phyloP scores from a whole-genome alignment of 2,113 vertebrate species.

The Nycticebus coucang region DNA sequence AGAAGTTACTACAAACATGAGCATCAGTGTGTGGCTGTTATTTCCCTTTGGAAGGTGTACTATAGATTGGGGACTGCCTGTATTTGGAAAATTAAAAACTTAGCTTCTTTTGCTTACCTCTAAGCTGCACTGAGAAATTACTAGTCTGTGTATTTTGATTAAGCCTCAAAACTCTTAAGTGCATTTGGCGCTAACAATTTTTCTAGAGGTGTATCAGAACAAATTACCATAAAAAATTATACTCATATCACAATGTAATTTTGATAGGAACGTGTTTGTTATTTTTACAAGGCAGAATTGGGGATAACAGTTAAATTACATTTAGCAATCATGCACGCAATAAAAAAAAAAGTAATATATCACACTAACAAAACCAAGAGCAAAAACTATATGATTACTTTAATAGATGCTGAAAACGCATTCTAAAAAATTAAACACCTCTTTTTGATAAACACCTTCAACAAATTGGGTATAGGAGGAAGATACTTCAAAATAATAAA shows the following conservation, averaged over 20 bases:
- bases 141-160: slow-evolving; percentile 19
- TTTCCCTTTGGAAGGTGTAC: not conserved
- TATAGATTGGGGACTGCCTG: not conserved
- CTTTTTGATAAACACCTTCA: too few relatives aligned
- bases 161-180: slow-evolving; percentile 70
- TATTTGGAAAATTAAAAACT: not conserved
- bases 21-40: not conserved
- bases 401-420: too few relatives aligned
- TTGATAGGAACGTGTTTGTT: slow-evolving; percentile 58
- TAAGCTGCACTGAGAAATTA: not conserved
- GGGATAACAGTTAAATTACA: slow-evolving; percentile 65
- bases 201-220: slow-evolving; percentile 50
- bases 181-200: slow-evolving; percentile 67
- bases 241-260: slow-evolving; percentile 15
- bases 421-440: too few relatives aligned
- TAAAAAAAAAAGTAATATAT: too few relatives aligned
- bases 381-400: too few relatives aligned
- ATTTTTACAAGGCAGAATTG: slow-evolving; percentile 48
- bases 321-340: not conserved
- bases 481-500: too few relatives aligned
- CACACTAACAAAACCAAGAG: too few relatives aligned
- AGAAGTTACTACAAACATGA: not conserved
- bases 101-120: not conserved
- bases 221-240: not conserved
- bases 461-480: too few relatives aligned